Evolutionary conservation across 1,140 invertebrate species (phyloP), one percentile per base, ranked within the genome.

Genomic region (Zophobas morio): DNA sequence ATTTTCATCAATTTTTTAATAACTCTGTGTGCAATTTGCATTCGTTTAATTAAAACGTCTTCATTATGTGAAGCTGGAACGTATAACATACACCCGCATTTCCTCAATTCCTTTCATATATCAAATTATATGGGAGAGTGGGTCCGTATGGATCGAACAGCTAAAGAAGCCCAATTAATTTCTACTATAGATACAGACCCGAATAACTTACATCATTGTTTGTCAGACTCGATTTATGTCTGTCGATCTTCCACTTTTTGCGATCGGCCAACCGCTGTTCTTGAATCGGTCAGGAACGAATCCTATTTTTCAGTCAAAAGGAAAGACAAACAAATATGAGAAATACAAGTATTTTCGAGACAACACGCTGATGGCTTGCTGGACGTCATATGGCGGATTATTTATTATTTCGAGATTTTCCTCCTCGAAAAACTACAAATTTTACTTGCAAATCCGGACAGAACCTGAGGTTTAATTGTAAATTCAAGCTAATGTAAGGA

Each of bases 221-320:
- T 66, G 60, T 66, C 60, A 66, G 60, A 66, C 3, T 46, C 60
- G 39, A 66, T 66, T 66, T 66, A 42, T 66, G 60, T 66, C 60
- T 66, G 60, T 66, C 60, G 60, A 36, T 66, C 60, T 36, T 33
- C 39, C 39, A 4, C 6, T 66, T 66, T 66, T 66, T 66, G 60
- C 42, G 57, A 63, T 63, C 1, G 57, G 35, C 34, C 54, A 35
- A 56, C 54, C 54, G 56, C 60, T 66, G 60, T 33, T 66, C 39
- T 5, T 66, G 39, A 63, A 63, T 63, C 57, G 36, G 35, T 63
- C 36, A 37, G 37, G 57, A 66, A 42, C 60, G 60, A 66, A 66
- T 66, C 37, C 39, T 40, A 40, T 66, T 66, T 66, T 66, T 66
- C 60, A 42, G 8, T 32, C 8, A 42, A 42, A 66, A 66, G 33